Conservation (phyloP, 2,888 invertebrate genomes). For the Drosophila mimetica region DNA sequence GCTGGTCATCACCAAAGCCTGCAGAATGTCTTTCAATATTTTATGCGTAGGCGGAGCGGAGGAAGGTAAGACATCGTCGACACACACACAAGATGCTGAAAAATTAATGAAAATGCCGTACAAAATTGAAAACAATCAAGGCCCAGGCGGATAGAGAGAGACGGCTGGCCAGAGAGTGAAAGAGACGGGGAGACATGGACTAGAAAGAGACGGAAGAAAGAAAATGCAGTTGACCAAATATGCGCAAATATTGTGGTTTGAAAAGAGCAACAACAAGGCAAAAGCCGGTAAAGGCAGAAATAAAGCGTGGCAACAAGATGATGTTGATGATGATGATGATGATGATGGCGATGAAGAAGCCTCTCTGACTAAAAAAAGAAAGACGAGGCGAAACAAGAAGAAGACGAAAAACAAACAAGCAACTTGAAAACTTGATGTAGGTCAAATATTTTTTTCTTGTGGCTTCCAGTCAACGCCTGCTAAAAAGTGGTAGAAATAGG, state of each 20-base stretch:
- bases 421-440: conserved; percentile 82
- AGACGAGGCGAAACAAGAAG: conserved; percentile 25
- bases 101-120: conserved; percentile 78
- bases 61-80: conserved; percentile 49
- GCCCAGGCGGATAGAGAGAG: conserved; percentile 14
- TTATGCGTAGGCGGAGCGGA: conserved; percentile 67
- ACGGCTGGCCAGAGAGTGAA: background rate
- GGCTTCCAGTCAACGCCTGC: conserved; percentile 45
- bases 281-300: conserved; percentile 53
- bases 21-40: conserved; percentile 69
- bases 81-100: conserved; percentile 56
- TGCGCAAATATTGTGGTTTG: conserved; percentile 77
- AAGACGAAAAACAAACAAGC: conserved; percentile 58
- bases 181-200: background rate
- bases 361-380: conserved; percentile 52
- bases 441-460: conserved; percentile 69
- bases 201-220: conserved; percentile 20
- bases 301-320: conserved; percentile 35
- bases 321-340: conserved; percentile 21
- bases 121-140: conserved; percentile 77
- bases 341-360: conserved; percentile 58
- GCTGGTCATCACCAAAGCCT: conserved; percentile 35
- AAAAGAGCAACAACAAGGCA: conserved; percentile 43
- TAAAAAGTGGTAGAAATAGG: conserved; percentile 23
- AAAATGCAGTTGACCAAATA: conserved; percentile 76